Percentiles rank a stretch among this genome's conserved stretches.
Conservation (phyloP, 2,888 invertebrate species). For the Podabrus alpinus region DNA sequence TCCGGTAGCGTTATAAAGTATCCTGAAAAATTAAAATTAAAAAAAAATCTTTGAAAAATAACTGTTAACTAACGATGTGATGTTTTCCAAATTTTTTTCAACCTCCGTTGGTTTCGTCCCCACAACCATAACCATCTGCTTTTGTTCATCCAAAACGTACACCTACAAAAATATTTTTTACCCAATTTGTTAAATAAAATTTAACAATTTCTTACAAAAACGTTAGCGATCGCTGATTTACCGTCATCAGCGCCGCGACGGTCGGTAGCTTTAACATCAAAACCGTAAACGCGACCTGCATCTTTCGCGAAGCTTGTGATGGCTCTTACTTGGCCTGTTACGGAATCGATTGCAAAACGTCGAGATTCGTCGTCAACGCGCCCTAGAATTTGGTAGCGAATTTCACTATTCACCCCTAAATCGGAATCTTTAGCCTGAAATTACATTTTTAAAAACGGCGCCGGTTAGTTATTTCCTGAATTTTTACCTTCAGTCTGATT, state of each 20-base stretch:
- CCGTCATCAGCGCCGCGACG: conserved; percentile 80
- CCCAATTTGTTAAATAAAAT: neutral
- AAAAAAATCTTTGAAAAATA: conserved; percentile 6
- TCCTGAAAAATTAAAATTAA: conserved; percentile 50
- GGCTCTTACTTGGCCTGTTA: conserved; percentile 75
- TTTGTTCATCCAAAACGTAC: conserved; percentile 80
- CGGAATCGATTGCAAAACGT: conserved; percentile 77
- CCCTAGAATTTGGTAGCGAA: conserved; percentile 77
- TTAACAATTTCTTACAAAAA: conserved; percentile 68
- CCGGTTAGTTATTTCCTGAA: neutral
- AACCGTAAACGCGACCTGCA: conserved; percentile 79
- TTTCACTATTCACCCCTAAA: conserved; percentile 73
- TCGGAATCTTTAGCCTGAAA: conserved; percentile 76
- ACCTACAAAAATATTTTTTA: conserved; percentile 60
- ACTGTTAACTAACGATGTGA: conserved; percentile 61
- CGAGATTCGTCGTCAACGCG: conserved; percentile 69
- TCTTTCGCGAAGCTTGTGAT: conserved; percentile 70
- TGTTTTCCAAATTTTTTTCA: conserved; percentile 71
- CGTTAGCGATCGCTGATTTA: conserved; percentile 80
- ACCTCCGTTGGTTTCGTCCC: conserved; percentile 77
- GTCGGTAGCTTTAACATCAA: conserved; percentile 88
- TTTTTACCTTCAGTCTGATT: conserved; percentile 68
- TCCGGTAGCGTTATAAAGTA: conserved; percentile 74
- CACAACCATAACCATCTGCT: conserved; percentile 78
- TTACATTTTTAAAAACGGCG: neutral